Percentiles rank a stretch among this genome's conserved stretches.
These are phyloP conservation scores for Silurus glanis DNA, from an alignment of 2,113 vertebrate genomes.

Conservation along the genomic window DNA sequence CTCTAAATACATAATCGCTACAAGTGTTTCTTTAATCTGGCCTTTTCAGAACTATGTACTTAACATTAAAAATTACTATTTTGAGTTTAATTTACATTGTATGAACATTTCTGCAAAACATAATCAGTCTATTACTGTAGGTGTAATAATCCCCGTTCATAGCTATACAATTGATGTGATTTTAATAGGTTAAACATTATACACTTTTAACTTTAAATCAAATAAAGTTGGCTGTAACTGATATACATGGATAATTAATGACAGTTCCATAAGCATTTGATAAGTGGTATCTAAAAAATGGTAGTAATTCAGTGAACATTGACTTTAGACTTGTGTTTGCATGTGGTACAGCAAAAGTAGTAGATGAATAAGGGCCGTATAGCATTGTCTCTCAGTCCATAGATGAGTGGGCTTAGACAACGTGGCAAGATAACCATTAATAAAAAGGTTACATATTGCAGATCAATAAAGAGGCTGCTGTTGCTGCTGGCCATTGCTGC, in stretches of 20 bases:
- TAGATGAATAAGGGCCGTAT: slow-evolving; percentile 32
- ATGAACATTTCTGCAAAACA: background rate
- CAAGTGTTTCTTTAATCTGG: no score
- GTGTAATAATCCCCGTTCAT: background rate
- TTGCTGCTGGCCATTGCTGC: background rate
- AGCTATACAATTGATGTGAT: background rate
- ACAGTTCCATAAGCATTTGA: background rate
- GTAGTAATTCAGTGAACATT: background rate
- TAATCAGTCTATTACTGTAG: background rate
- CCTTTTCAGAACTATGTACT: no score
- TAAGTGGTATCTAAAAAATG: background rate
- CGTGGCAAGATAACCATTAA: slow-evolving; percentile 2
- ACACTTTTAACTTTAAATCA: background rate
- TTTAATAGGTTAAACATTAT: background rate
- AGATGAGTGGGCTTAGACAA: slow-evolving; percentile 44
- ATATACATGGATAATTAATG: background rate
- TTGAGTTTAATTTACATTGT: background rate
- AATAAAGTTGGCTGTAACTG: background rate
- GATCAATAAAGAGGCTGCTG: background rate
- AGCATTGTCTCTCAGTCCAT: slow-evolving; percentile 51
- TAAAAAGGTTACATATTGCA: background rate
- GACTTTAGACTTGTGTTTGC: slow-evolving; percentile 26
- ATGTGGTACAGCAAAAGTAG: slow-evolving; percentile 22
- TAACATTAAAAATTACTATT: background rate
- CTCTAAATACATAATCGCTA: no score